phyloP scores from a whole-genome alignment of 2,797 vertebrate genomes.

The Sebastiscus albofasciatus region DNA sequence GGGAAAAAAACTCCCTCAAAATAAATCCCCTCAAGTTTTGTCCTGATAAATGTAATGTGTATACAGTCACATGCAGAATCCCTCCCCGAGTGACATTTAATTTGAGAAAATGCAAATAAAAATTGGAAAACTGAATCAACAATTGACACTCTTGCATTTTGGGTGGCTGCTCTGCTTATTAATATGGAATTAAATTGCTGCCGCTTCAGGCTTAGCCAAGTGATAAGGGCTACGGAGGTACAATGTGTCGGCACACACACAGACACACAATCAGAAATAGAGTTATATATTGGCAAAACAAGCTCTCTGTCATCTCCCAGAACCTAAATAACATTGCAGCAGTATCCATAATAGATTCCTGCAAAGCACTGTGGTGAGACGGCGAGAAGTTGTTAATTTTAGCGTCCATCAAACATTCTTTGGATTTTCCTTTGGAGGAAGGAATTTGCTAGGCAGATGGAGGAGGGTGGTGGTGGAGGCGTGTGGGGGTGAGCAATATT shows the following conservation, averaged over 20 bases:
- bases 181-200: conserved; percentile 68
- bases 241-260: conserved; percentile 9
- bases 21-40: conserved; percentile 28
- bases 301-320: conserved; percentile 49
- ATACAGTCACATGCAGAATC: conserved; percentile 23
- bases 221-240: conserved; percentile 50
- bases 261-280: conserved; percentile 31
- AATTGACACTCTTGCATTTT: conserved; percentile 49
- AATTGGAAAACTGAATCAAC: conserved; percentile 58
- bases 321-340: conserved; percentile 57
- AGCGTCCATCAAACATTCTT: conserved; percentile 48
- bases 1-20: conserved; percentile 6
- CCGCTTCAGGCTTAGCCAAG: conserved; percentile 57
- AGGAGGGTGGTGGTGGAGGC: neutral
- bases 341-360: conserved; percentile 56
- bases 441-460: conserved; percentile 21
- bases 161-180: conserved; percentile 50
- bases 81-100: conserved; percentile 58
- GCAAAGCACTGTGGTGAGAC: neutral
- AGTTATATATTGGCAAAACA: conserved; percentile 45
- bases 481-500: conserved; percentile 15
- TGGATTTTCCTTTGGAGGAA: conserved; percentile 29
- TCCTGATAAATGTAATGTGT: conserved; percentile 44
- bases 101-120: conserved; percentile 68
- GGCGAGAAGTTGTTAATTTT: conserved; percentile 62